These are phyloP conservation scores for Latrodectus elegans DNA, from an alignment of 2,888 invertebrate species.

Conservation along the genomic window DNA sequence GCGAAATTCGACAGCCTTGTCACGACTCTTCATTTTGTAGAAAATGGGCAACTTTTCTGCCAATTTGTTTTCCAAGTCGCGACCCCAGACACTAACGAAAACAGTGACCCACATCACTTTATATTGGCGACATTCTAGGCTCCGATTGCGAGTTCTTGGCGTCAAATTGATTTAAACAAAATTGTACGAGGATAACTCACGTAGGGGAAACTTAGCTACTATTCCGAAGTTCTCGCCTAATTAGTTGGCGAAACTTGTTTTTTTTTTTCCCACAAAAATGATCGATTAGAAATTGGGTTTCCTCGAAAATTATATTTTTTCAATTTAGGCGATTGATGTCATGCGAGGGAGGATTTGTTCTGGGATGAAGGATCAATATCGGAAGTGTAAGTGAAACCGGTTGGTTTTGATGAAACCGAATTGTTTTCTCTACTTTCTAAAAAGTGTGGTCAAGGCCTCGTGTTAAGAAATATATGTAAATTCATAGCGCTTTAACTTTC, in stretches of 20 bases:
- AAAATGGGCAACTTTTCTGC: conserved; percentile 16
- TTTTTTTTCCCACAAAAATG: background rate
- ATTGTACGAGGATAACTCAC: background rate
- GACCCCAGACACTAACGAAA: conserved; percentile 34
- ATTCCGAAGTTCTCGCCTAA: background rate
- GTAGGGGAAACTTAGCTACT: background rate
- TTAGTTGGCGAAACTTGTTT: background rate
- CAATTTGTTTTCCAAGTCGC: conserved; percentile 48
- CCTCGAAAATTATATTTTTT: background rate
- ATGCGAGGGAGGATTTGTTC: background rate
- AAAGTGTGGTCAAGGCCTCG: background rate
- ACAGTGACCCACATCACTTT: conserved; percentile 47
- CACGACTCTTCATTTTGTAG: background rate
- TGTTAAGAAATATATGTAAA: background rate
- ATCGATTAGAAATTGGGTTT: background rate
- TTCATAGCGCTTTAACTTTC: no score
- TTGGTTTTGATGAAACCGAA: background rate
- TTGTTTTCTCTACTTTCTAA: background rate
- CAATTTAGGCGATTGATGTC: background rate
- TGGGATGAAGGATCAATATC: background rate
- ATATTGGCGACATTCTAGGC: background rate
- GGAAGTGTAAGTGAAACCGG: conserved; percentile 1
- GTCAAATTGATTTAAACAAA: background rate
- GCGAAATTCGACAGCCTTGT: background rate
- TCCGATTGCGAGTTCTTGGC: background rate